Conservation (phyloP, 2,888 invertebrate genomes). For the Acrocera orbiculus region DNA sequence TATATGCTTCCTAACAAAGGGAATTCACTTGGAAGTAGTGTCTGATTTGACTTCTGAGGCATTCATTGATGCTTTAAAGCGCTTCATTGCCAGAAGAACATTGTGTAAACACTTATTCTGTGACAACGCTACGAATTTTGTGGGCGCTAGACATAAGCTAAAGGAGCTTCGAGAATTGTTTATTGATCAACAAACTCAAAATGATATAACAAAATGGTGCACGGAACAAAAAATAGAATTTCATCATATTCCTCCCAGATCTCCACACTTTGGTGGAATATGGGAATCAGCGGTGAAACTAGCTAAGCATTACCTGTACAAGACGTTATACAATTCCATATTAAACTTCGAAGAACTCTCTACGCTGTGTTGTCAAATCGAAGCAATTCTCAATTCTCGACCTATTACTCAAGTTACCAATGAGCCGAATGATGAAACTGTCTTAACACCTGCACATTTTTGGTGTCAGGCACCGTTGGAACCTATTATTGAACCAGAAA, state of each 20-base stretch:
- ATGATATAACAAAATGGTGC: conserved; percentile 6
- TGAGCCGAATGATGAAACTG: background rate
- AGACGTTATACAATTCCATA: background rate
- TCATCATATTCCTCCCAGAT: conserved; percentile 10
- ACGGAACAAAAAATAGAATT: conserved; percentile 7
- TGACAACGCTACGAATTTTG: conserved; percentile 12
- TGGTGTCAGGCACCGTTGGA: background rate
- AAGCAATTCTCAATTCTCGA: background rate
- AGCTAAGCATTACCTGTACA: too few relatives aligned
- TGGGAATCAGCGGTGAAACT: conserved; percentile 11
- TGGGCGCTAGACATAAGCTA: conserved; percentile 8
- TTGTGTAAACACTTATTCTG: conserved; percentile 8
- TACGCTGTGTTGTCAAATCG: background rate
- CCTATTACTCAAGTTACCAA: conserved; percentile 1
- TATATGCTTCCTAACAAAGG: background rate
- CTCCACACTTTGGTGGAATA: conserved; percentile 11
- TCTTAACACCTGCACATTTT: background rate
- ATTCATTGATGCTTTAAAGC: background rate
- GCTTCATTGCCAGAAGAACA: conserved; percentile 1
- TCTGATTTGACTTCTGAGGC: background rate
- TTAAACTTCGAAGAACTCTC: background rate
- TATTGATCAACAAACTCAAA: conserved; percentile 4
- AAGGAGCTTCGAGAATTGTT: conserved; percentile 4
- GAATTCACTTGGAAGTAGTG: background rate
- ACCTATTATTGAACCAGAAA: background rate